phyloP scores from a whole-genome alignment of 2,113 vertebrate species.

The Oreochromis tanganicae region DNA sequence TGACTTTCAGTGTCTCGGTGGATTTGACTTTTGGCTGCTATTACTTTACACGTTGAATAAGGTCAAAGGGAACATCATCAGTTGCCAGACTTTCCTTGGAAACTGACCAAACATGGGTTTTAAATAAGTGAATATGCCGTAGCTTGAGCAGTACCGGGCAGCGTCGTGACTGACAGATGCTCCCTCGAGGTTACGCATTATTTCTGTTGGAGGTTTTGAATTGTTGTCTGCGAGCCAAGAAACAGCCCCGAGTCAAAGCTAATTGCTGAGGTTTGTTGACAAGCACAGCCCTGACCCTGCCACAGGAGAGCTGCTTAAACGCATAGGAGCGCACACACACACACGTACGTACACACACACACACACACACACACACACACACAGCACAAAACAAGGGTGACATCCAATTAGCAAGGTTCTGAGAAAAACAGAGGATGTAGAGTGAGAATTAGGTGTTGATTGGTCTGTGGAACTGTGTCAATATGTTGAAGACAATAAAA shows the following conservation, averaged over 20 bases:
- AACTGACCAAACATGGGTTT: neutral
- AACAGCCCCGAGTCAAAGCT: constrained; percentile 5
- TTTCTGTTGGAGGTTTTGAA: neutral
- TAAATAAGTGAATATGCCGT: neutral
- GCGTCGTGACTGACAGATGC: neutral
- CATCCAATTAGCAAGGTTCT: constrained; percentile 12
- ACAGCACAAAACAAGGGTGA: neutral
- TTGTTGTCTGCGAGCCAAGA: neutral
- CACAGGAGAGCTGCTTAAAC: neutral
- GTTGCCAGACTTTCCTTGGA: neutral
- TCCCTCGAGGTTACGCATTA: neutral
- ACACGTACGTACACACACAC: neutral
- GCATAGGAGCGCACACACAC: neutral
- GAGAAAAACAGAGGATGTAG: neutral
- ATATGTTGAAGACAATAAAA: neutral
- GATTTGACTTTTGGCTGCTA: neutral
- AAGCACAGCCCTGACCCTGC: constrained; percentile 14
- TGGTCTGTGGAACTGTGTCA: neutral
- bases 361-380: neutral
- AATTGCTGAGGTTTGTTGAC: constrained; percentile 44
- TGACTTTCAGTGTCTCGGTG: neutral
- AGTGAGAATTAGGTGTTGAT: neutral
- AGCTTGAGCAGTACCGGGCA: neutral
- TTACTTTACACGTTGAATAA: neutral
- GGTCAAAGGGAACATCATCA: neutral